phyloP scores from a whole-genome alignment of 2,113 vertebrate genomes.

The Baryphthengus martii region DNA sequence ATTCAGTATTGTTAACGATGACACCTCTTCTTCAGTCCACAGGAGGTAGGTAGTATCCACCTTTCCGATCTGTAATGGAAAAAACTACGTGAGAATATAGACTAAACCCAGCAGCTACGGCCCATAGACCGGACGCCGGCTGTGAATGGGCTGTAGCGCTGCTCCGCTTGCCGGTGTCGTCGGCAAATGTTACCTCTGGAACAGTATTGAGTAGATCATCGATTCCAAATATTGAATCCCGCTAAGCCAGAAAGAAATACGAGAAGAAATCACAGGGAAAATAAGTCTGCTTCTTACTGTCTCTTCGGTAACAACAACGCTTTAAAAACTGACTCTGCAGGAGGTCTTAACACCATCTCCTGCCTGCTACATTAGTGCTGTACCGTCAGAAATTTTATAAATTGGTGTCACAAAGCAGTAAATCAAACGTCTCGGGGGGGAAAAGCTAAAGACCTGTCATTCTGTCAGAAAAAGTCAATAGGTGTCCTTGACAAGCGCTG shows the following conservation, averaged over 20 bases:
- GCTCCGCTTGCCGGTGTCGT: background rate
- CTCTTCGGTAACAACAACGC: background rate
- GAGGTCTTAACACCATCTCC: background rate
- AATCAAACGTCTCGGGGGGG: background rate
- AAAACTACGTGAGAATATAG: background rate
- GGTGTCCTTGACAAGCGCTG: background rate
- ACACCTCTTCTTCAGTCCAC: background rate
- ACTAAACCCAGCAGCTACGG: background rate
- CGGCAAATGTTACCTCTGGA: background rate
- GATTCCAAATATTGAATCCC: constrained; percentile 13
- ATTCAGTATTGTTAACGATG: background rate
- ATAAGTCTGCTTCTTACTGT: background rate
- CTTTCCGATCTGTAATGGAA: background rate
- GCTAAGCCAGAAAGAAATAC: background rate
- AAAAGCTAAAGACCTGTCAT: background rate
- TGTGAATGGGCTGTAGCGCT: background rate
- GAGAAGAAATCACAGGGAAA: background rate
- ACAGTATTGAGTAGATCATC: background rate
- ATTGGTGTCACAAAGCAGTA: background rate
- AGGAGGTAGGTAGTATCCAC: background rate
- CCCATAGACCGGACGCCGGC: background rate
- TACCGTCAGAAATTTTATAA: background rate
- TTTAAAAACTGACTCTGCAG: background rate
- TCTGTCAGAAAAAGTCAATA: background rate
- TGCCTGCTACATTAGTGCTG: background rate